Conservation (phyloP, 1,140 invertebrate genomes). For the Mycetomoellerius zeteki region DNA sequence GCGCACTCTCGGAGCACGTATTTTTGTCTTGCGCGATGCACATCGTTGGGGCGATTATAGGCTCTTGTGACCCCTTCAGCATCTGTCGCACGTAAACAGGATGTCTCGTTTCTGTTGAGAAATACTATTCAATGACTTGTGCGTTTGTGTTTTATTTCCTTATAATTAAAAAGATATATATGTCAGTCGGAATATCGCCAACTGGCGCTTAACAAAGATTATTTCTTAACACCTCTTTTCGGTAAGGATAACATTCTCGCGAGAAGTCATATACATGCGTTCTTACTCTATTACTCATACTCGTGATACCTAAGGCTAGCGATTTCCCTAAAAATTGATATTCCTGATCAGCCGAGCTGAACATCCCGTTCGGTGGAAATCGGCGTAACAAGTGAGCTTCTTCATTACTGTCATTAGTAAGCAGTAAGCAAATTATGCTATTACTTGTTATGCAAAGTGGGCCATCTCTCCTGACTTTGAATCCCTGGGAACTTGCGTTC, state of each 20-base stretch:
- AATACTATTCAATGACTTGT: background rate
- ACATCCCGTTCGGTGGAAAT: conserved; percentile 10
- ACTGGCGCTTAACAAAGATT: background rate
- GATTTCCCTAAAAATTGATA: conserved; percentile 14
- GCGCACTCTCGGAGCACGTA: background rate
- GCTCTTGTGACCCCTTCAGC: background rate
- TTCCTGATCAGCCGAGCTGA: background rate
- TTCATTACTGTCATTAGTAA: conserved; percentile 45
- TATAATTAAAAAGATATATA: conserved; percentile 6
- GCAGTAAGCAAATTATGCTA: conserved; percentile 39
- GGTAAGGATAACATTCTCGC: background rate
- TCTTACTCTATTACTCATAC: background rate
- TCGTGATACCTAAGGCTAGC: background rate
- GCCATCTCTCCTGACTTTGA: conserved; percentile 47
- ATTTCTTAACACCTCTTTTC: background rate
- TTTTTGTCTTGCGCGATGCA: conserved; percentile 28
- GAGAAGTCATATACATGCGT: background rate
- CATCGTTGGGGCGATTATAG: background rate
- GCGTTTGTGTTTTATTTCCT: background rate
- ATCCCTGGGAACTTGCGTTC: conserved; percentile 51
- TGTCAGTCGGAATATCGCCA: no score
- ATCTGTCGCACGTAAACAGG: conserved; percentile 4
- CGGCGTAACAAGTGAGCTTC: background rate
- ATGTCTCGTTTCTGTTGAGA: background rate
- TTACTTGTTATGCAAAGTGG: conserved; percentile 54